These are phyloP conservation scores for Chymomyza caudatula DNA, from an alignment of 2,888 invertebrate species.

Conservation along the genomic window DNA sequence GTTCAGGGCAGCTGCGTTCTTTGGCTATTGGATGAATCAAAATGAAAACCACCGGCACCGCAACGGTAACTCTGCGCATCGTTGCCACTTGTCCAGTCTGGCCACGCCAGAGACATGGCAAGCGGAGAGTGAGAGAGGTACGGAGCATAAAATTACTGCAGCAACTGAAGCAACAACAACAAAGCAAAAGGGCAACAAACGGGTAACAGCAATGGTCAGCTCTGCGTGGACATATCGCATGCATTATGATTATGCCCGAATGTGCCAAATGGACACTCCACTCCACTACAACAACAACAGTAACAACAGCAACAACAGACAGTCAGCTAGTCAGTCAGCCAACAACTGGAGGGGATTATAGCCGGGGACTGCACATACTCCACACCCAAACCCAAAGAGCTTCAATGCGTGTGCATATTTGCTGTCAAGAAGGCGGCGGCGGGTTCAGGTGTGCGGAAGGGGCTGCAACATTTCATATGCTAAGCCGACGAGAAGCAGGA, in stretches of 20 bases:
- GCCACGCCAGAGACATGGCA: neutral
- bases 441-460: slow-evolving; percentile 10
- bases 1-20: neutral
- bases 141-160: neutral
- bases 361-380: neutral
- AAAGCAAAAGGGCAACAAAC: neutral
- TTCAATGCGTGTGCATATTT: neutral
- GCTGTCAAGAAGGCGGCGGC: slow-evolving; percentile 4
- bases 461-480: slow-evolving; percentile 60
- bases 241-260: slow-evolving; percentile 73
- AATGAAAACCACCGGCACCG: neutral
- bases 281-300: too few species aligned
- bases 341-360: slow-evolving; percentile 38
- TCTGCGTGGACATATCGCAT: slow-evolving; percentile 41
- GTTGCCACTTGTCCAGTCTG: neutral
- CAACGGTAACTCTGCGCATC: neutral
- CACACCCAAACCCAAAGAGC: neutral
- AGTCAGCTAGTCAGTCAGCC: slow-evolving; percentile 4
- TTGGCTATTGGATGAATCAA: neutral
- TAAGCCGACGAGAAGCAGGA: slow-evolving; percentile 35
- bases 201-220: neutral
- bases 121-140: neutral
- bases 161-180: slow-evolving; percentile 35
- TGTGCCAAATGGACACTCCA: slow-evolving; percentile 37
- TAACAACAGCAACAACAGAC: too few species aligned